A percentile compares a stretch with the other conserved stretches of the same genome.
These are phyloP conservation scores for Apostichopus parvimensis DNA, from an alignment of 35 echinoderm and acorn worm species.

Conservation along the genomic window DNA sequence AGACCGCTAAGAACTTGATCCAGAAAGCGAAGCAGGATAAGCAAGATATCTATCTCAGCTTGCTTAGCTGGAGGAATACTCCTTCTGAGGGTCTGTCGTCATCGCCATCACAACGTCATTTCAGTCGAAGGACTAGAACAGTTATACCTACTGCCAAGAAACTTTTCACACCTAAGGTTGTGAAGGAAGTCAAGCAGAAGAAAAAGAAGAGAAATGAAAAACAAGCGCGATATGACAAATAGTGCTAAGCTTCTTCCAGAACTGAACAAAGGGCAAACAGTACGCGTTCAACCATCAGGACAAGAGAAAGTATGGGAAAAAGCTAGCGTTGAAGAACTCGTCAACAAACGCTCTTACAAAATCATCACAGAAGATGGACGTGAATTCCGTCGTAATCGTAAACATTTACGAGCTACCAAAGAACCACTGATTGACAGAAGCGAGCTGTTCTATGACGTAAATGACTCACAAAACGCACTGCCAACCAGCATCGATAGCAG, in stretches of 20 bases:
- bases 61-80: conserved; percentile 77
- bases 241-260: not conserved
- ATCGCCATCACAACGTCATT: not conserved
- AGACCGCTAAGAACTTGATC: conserved; percentile 56
- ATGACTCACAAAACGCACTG: no score
- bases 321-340: not conserved
- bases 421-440: no score
- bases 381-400: not conserved
- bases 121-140: not conserved
- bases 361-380: not conserved
- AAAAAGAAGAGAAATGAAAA: conserved; percentile 9
- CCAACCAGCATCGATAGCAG: no score
- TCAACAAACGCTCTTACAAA: not conserved
- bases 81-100: conserved; percentile 14
- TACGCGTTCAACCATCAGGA: not conserved
- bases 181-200: not conserved
- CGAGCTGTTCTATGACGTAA: no score
- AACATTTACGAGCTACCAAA: not conserved
- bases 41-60: conserved; percentile 50
- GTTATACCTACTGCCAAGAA: not conserved
- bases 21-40: conserved; percentile 34
- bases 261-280: not conserved
- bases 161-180: not conserved
- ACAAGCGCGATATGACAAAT: not conserved
- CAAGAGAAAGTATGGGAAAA: not conserved